Conservation (phyloP, 1,140 invertebrate species). For the Temnothorax longispinosus region DNA sequence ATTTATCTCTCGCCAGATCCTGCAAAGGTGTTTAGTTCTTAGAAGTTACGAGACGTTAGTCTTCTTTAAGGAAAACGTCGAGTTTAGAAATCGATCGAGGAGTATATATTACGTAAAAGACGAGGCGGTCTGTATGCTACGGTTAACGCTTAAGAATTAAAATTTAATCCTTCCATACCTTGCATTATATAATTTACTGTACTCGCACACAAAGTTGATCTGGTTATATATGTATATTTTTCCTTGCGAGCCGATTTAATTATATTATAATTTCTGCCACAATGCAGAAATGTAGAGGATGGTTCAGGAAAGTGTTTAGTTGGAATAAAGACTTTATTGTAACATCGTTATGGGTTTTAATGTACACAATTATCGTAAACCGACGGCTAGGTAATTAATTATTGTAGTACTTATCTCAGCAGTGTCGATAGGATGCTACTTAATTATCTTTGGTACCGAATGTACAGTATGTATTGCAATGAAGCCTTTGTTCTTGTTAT, state of each 20-base stretch:
- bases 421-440: slow-evolving; percentile 54
- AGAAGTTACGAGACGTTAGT: background rate
- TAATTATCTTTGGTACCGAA: slow-evolving; percentile 75
- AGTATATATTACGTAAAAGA: background rate
- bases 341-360: slow-evolving; percentile 64
- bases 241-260: background rate
- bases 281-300: background rate
- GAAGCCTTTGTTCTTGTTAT: slow-evolving; percentile 3
- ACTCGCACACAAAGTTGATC: background rate
- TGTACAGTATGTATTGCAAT: slow-evolving; percentile 47
- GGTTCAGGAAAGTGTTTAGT: slow-evolving; percentile 28
- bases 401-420: slow-evolving; percentile 59
- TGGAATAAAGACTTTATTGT: slow-evolving; percentile 76
- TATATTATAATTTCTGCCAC: background rate
- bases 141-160: background rate
- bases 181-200: background rate
- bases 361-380: slow-evolving; percentile 66
- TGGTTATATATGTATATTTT: background rate
- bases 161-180: background rate
- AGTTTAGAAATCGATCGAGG: background rate
- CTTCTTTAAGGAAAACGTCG: background rate
- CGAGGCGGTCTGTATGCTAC: background rate
- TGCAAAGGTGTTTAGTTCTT: background rate
- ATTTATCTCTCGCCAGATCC: background rate
- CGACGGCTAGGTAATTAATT: slow-evolving; percentile 66